Evolutionary conservation across 2,113 vertebrate species (phyloP).

Genomic region (Vulpes lagopus): DNA sequence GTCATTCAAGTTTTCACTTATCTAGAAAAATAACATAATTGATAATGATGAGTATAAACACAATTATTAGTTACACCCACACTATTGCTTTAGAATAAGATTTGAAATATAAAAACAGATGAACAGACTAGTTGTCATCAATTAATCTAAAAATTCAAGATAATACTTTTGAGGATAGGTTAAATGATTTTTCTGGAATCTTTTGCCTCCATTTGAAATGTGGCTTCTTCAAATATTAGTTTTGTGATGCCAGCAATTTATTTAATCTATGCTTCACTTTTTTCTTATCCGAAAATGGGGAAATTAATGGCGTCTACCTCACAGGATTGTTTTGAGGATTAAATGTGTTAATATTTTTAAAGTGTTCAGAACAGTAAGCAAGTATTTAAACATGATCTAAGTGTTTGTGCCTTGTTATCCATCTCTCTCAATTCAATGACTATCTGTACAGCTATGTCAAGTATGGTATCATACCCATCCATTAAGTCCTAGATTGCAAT

Average conservation of each 20-base stretch:
- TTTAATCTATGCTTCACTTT: conserved; percentile 26
- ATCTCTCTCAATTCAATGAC: background rate
- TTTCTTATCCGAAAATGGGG: background rate
- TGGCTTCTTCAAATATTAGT: background rate
- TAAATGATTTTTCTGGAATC: conserved; percentile 19
- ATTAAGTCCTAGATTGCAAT: conserved; percentile 28
- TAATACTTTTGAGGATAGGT: background rate
- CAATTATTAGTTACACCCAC: background rate
- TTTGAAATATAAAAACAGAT: conserved; percentile 29
- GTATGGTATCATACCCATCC: background rate
- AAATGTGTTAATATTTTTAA: background rate
- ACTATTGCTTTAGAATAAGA: conserved; percentile 20
- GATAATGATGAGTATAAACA: background rate
- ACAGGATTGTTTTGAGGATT: background rate
- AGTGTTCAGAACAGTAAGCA: conserved; percentile 14
- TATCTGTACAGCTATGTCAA: background rate
- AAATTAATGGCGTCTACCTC: background rate
- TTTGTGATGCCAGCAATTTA: background rate
- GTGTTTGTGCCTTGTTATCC: background rate
- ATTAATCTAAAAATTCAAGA: background rate
- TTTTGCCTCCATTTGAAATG: background rate
- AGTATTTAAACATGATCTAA: background rate
- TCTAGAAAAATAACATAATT: conserved; percentile 7
- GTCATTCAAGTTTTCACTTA: background rate
- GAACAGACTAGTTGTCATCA: background rate